Conservation (phyloP, 2,888 invertebrate species). For the Argyresthia goedartella region DNA sequence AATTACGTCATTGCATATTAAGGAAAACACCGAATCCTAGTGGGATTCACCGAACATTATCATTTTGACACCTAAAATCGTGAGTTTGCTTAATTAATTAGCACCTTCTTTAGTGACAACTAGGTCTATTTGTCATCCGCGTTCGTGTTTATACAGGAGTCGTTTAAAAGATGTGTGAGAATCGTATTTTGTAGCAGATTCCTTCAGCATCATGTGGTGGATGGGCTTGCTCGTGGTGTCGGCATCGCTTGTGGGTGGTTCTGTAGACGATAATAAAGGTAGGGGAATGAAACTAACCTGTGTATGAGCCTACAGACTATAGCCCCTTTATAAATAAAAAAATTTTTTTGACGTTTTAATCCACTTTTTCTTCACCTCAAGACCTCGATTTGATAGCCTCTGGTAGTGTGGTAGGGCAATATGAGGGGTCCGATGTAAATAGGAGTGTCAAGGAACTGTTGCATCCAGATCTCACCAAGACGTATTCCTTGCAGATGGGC, state of each 20-base stretch:
- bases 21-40: not conserved
- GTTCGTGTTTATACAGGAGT: constrained; percentile 23
- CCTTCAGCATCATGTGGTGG: constrained; percentile 35
- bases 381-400: no score
- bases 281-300: no score
- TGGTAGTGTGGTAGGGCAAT: no score
- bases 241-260: not conserved
- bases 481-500: constrained; percentile 23
- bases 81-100: constrained; percentile 27
- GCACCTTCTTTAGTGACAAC: constrained; percentile 16
- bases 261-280: no score
- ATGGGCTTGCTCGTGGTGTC: constrained; percentile 22
- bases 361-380: no score
- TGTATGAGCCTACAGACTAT: no score
- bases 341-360: no score
- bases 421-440: no score
- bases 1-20: not conserved
- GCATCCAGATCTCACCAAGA: no score
- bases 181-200: constrained; percentile 13
- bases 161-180: constrained; percentile 38
- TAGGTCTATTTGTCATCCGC: constrained; percentile 18
- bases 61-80: constrained; percentile 21
- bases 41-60: not conserved
- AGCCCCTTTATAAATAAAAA: no score
- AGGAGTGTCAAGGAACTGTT: no score